Conservation (phyloP, 2,888 invertebrate genomes). For the Hyppa rectilinea region DNA sequence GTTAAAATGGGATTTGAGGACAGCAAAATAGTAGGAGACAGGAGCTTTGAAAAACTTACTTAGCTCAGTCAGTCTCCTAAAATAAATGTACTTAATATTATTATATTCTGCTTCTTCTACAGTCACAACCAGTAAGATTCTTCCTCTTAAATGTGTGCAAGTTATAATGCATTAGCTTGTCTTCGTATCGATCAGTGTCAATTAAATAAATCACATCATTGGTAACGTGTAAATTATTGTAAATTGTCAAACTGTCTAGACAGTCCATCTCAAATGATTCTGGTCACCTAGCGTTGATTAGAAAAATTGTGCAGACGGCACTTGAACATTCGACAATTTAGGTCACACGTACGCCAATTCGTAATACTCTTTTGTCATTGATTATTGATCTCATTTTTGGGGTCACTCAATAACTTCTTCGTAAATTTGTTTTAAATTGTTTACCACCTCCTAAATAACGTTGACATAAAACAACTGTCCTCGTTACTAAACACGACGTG, state of each 20-base stretch:
- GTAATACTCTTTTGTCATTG: slow-evolving; percentile 60
- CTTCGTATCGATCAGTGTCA: slow-evolving; percentile 43
- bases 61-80: too few species aligned
- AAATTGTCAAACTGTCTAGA: slow-evolving; percentile 83
- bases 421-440: slow-evolving; percentile 42
- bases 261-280: slow-evolving; percentile 81
- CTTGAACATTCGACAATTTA: slow-evolving; percentile 74
- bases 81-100: too few species aligned
- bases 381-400: slow-evolving; percentile 68
- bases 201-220: slow-evolving; percentile 52
- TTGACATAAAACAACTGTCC: slow-evolving; percentile 24
- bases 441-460: slow-evolving; percentile 13
- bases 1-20: too few species aligned
- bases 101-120: too few species aligned
- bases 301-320: slow-evolving; percentile 70
- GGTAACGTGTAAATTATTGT: slow-evolving; percentile 75
- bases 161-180: slow-evolving; percentile 3
- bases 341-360: slow-evolving; percentile 73
- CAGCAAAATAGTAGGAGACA: too few species aligned
- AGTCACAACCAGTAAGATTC: too few species aligned
- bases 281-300: slow-evolving; percentile 79
- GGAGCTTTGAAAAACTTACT: too few species aligned
- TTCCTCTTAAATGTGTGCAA: background rate
- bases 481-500: slow-evolving; percentile 12
- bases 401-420: slow-evolving; percentile 40